Base-by-base conservation (phyloP, 1,140 invertebrate genomes). In the Cotesia chilonis region DNA sequence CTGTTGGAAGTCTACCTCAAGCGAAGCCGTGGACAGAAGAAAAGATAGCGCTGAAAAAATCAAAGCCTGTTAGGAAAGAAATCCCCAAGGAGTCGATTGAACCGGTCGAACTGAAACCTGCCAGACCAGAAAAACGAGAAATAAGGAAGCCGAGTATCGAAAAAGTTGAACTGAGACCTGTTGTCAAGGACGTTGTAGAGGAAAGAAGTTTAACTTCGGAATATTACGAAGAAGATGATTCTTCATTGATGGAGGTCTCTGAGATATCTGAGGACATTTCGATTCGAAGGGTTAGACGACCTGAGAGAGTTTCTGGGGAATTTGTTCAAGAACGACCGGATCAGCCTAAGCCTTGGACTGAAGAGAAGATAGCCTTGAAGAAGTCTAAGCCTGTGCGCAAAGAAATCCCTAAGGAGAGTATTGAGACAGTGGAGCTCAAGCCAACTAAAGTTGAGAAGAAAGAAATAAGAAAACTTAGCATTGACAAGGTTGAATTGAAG, bases 1-100 rank as follows among this genome's bases (percentile, higher is more conserved):
- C 51, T 9, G 75, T 2, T 78, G 83, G 73, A 78, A 80, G 70
- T 76, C 79, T 57, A 78, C 84, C 79, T 77, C 82, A 79, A 82
- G 79, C 36, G 1, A 88, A 87, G 73, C 84, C 86, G 17, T 90
- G 90, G 89, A 90, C 85, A 17, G 86, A 90, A 77, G 81, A 87
- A 79, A 80, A 80, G 73, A 78, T 84, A 47, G 74, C 76, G 66
- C 60, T 87, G 20, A 85, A 84, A 63, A 80, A 77, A 65, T 76
- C 81, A 2, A 77, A 75, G 59, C 75, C 78, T 64, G 76, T 83
- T 67, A 79, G 71, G 38, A 86, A 85, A 75, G 81, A 83, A 78
- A 77, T 84, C 37, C 72, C 74, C 6, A 82, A 81, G 71, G 79
- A 81, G 51, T 75, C 65, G 14, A n/a, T 80, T 9, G 80, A 82